phyloP scores from a whole-genome alignment of 1,140 invertebrate species.

The Hyles euphorbiae region DNA sequence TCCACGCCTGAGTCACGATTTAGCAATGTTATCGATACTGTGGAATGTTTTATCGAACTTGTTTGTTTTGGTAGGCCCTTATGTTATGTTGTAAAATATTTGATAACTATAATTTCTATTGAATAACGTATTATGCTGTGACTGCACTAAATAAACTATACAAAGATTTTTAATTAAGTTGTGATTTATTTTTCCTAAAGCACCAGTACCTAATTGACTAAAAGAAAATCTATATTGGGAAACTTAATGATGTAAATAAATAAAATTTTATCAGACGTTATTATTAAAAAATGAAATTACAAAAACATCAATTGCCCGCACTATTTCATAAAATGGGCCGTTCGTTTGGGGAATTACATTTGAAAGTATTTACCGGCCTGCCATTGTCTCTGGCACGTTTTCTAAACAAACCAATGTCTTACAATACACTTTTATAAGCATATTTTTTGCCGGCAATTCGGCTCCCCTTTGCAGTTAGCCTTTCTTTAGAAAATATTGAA shows the following conservation, averaged over 20 bases:
- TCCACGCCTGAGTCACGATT: conserved; percentile 33
- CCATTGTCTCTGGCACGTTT: conserved; percentile 27
- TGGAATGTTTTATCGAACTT: conserved; percentile 28
- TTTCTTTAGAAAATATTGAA: too few species aligned
- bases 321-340: too few species aligned
- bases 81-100: conserved; percentile 11
- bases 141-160: too few species aligned
- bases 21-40: conserved; percentile 34
- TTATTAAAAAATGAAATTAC: too few species aligned
- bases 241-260: too few species aligned
- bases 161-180: too few species aligned
- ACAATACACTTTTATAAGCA: conserved; percentile 13
- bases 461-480: neutral
- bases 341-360: conserved; percentile 1
- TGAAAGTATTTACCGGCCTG: neutral
- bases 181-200: too few species aligned
- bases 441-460: conserved; percentile 2
- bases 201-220: too few species aligned
- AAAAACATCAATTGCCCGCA: too few species aligned
- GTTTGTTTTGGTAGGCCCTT: conserved; percentile 27
- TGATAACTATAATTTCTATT: neutral
- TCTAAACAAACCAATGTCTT: conserved; percentile 27
- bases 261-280: too few species aligned
- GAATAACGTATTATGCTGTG: too few species aligned
- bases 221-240: too few species aligned